A percentile compares a stretch with the other conserved stretches of the same genome.
These are phyloP conservation scores for Astropecten irregularis DNA, from an alignment of 53 echinoderm and acorn worm species.

Conservation along the genomic window DNA sequence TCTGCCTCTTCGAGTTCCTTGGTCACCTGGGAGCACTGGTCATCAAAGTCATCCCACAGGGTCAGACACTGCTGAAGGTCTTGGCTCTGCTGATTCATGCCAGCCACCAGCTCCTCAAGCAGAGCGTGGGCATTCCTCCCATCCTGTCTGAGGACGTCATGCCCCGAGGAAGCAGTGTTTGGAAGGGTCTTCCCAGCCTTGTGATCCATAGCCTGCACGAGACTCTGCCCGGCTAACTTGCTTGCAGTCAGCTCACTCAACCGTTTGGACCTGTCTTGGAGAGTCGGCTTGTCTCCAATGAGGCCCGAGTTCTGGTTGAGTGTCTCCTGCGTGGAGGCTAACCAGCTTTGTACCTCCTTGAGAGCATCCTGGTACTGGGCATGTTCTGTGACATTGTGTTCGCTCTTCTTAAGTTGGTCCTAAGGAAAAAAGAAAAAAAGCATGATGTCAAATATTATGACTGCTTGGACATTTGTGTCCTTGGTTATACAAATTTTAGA, in stretches of 20 bases:
- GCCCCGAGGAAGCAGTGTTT: slow-evolving; percentile 64
- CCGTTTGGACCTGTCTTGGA: slow-evolving; percentile 47
- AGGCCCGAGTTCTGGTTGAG: slow-evolving; percentile 39
- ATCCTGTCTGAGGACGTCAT: slow-evolving; percentile 49
- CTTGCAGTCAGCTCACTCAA: slow-evolving; percentile 39
- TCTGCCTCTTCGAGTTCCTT: slow-evolving; percentile 45
- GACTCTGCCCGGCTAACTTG: slow-evolving; percentile 57
- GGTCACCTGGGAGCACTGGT: slow-evolving; percentile 32
- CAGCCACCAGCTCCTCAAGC: slow-evolving; percentile 26
- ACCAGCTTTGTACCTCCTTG: slow-evolving; percentile 62
- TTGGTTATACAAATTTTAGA: not conserved
- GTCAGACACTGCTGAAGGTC: slow-evolving; percentile 41
- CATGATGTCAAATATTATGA: not conserved
- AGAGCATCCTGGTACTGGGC: slow-evolving; percentile 67
- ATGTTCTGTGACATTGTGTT: slow-evolving; percentile 65
- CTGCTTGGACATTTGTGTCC: too few relatives aligned
- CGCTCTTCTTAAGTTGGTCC: slow-evolving; percentile 74
- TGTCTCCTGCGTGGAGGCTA: slow-evolving; percentile 49
- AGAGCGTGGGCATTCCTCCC: slow-evolving; percentile 4
- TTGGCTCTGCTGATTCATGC: slow-evolving; percentile 7
- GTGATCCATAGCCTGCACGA: slow-evolving; percentile 61
- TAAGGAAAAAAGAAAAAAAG: slow-evolving; percentile 5
- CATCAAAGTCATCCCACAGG: slow-evolving; percentile 67
- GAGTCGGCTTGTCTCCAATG: slow-evolving; percentile 58
- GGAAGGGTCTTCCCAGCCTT: slow-evolving; percentile 58